Conservation (phyloP, 1,140 invertebrate species). For the Gonatopus flavifemur region DNA sequence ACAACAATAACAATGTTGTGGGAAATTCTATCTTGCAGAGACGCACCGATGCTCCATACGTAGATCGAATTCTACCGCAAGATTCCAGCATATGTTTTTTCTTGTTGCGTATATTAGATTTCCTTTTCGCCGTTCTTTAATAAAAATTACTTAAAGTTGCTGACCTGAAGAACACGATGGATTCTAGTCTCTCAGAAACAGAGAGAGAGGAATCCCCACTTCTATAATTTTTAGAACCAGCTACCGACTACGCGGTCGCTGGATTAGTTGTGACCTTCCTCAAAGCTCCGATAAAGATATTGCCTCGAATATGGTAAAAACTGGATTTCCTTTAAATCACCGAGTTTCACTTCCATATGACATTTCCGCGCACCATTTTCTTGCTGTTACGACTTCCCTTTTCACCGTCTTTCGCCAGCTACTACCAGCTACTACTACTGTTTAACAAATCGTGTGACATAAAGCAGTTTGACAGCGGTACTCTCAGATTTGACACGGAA, state of each 20-base stretch:
- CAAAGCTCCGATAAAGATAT: slow-evolving; percentile 1
- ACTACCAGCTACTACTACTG: too few relatives aligned
- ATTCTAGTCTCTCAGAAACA: slow-evolving; percentile 3
- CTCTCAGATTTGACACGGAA: too few relatives aligned
- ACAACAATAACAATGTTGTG: slow-evolving; percentile 31
- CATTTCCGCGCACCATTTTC: slow-evolving; percentile 24
- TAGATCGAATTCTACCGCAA: slow-evolving; percentile 1
- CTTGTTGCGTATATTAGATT: background rate
- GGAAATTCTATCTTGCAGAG: slow-evolving; percentile 14
- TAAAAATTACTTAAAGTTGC: slow-evolving; percentile 1
- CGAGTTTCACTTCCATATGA: slow-evolving; percentile 25
- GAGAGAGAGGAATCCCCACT: slow-evolving; percentile 17
- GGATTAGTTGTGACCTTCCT: slow-evolving; percentile 18
- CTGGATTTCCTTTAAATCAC: slow-evolving; percentile 16
- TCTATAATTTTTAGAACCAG: too few relatives aligned
- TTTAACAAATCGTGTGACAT: too few relatives aligned
- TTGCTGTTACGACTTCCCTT: too few relatives aligned
- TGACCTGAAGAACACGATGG: slow-evolving; percentile 14
- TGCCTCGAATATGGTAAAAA: slow-evolving; percentile 1
- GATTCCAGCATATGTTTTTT: slow-evolving; percentile 17
- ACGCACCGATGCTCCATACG: slow-evolving; percentile 33
- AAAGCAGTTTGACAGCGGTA: too few relatives aligned
- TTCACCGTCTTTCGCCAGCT: too few relatives aligned
- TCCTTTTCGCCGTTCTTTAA: slow-evolving; percentile 6
- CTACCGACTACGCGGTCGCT: slow-evolving; percentile 6